phyloP scores from a whole-genome alignment of 2,888 invertebrate species.

The Phengaris arion region DNA sequence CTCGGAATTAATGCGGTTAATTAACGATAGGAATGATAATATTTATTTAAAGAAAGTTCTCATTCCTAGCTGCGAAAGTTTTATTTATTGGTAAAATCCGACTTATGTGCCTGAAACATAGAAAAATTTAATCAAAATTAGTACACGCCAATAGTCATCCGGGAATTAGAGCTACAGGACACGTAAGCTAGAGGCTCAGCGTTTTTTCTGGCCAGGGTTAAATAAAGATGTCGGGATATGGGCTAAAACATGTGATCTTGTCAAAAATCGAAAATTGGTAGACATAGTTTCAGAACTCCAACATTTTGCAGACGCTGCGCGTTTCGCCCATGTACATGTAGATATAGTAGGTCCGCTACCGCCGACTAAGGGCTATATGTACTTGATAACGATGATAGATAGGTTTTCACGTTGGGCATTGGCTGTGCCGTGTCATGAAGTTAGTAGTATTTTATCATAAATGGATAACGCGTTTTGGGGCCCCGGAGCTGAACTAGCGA shows the following conservation, averaged over 20 bases:
- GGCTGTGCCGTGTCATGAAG: background rate
- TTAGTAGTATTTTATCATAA: slow-evolving; percentile 16
- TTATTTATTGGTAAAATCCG: background rate
- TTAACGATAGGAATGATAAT: too few species aligned
- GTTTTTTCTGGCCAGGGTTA: background rate
- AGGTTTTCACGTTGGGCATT: slow-evolving; percentile 2
- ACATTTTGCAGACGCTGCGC: background rate
- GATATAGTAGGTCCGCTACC: slow-evolving; percentile 16
- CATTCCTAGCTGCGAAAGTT: too few species aligned
- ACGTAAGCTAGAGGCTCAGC: background rate
- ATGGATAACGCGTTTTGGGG: slow-evolving; percentile 20
- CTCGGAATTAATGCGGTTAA: too few species aligned
- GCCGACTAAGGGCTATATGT: background rate
- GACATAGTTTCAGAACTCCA: slow-evolving; percentile 2
- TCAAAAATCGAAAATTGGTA: slow-evolving; percentile 10
- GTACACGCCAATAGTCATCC: background rate
- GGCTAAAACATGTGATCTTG: background rate
- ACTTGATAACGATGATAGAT: slow-evolving; percentile 6
- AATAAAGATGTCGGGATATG: background rate
- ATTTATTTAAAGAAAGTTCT: too few species aligned
- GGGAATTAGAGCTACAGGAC: background rate
- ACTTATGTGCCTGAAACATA: background rate
- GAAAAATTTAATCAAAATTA: background rate
- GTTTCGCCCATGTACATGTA: background rate
- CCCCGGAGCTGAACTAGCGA: slow-evolving; percentile 6